phyloP scores from a whole-genome alignment of 2,888 invertebrate genomes.

The Coecobrya sp. region DNA sequence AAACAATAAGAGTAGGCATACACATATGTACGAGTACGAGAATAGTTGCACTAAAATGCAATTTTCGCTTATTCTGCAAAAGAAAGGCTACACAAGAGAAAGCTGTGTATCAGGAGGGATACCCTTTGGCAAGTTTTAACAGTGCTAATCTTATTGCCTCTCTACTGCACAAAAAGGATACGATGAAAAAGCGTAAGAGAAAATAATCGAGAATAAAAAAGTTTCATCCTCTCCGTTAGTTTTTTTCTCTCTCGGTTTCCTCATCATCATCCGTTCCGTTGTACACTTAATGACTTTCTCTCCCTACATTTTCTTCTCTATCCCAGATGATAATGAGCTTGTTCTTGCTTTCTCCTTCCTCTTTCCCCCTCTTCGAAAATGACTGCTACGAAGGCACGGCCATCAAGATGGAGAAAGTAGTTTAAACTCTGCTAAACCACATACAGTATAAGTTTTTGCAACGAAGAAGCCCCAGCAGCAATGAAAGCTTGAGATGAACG shows the following conservation, averaged over 20 bases:
- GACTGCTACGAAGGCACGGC: background rate
- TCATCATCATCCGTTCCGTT: background rate
- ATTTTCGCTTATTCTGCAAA: background rate
- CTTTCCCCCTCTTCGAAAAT: background rate
- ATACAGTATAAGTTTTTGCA: background rate
- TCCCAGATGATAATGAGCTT: slow-evolving; percentile 52
- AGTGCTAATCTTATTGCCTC: background rate
- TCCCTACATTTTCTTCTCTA: slow-evolving; percentile 2
- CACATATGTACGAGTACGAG: background rate
- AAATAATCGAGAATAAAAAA: slow-evolving; percentile 24
- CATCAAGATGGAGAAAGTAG: slow-evolving; percentile 1
- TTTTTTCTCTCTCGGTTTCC: background rate
- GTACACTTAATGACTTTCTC: slow-evolving; percentile 35
- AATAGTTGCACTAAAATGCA: slow-evolving; percentile 40
- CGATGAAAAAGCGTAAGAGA: background rate
- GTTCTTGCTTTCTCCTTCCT: background rate
- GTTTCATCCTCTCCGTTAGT: background rate
- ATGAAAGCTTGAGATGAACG: background rate
- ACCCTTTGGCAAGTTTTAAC: slow-evolving; percentile 1
- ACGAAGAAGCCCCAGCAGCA: background rate
- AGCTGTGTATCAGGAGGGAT: background rate
- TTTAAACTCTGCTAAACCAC: background rate
- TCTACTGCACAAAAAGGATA: background rate
- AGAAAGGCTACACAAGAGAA: background rate
- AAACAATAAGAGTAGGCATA: background rate